A percentile compares a stretch with the other conserved stretches of the same genome.
Conservation (phyloP, 1,140 invertebrate species). For the Coenobita brevimanus region DNA sequence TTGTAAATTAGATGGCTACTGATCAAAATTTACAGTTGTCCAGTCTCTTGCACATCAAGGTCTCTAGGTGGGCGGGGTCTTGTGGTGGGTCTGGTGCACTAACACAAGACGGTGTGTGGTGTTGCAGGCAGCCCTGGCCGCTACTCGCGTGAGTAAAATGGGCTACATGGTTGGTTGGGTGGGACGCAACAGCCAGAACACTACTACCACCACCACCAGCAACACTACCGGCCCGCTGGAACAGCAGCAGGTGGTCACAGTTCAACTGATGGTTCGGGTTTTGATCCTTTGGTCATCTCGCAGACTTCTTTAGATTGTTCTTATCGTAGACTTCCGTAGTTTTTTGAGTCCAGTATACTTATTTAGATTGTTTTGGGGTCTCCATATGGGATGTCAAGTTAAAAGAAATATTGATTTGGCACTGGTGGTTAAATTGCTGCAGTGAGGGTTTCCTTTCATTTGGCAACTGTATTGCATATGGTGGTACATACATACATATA, state of each 20-base stretch:
- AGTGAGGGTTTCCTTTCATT: no score
- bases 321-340: neutral
- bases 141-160: slow-evolving; percentile 65
- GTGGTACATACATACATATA: no score
- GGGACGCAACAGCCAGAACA: slow-evolving; percentile 63
- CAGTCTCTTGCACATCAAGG: no score
- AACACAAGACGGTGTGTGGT: slow-evolving; percentile 62
- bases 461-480: no score
- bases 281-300: no score
- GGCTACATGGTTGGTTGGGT: slow-evolving; percentile 66
- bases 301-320: no score
- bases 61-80: neutral
- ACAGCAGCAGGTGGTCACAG: slow-evolving; percentile 43
- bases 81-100: slow-evolving; percentile 34
- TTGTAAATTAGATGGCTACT: no score
- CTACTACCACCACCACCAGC: slow-evolving; percentile 46
- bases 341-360: neutral
- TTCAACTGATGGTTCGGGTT: neutral
- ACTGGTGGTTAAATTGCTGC: no score
- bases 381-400: no score
- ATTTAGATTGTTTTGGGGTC: no score
- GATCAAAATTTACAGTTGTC: no score
- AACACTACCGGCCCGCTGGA: slow-evolving; percentile 38
- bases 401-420: no score
- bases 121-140: slow-evolving; percentile 66